These are phyloP conservation scores for Lytechinus pictus DNA, from an alignment of 35 echinoderm and acorn worm species.

Conservation along the genomic window DNA sequence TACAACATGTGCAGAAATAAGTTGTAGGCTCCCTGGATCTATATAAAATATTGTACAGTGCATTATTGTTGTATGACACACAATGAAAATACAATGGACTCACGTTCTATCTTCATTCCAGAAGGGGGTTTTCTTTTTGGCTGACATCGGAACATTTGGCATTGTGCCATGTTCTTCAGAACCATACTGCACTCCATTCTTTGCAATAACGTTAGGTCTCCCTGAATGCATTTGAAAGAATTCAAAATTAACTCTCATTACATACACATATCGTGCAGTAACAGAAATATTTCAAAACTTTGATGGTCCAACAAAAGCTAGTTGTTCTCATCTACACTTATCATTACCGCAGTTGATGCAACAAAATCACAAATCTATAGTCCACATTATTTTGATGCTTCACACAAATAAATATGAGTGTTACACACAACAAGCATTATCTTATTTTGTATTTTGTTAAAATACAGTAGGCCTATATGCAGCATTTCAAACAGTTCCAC, in stretches of 20 bases:
- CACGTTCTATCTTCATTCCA: conserved; percentile 87
- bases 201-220: conserved; percentile 62
- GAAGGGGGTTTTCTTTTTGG: conserved; percentile 73
- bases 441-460: too few relatives aligned
- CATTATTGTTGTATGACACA: neutral
- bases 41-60: neutral
- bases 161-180: conserved; percentile 58
- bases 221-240: conserved; percentile 40
- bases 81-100: neutral
- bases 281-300: too few relatives aligned
- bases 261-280: too few relatives aligned
- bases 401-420: too few relatives aligned
- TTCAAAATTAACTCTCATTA: neutral
- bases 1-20: neutral
- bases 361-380: too few relatives aligned
- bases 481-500: too few relatives aligned
- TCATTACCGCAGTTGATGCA: too few relatives aligned
- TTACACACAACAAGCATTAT: too few relatives aligned
- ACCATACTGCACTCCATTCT: conserved; percentile 78
- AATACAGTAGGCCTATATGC: too few relatives aligned
- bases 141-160: neutral
- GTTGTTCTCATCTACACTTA: too few relatives aligned
- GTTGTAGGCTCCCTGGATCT: neutral
- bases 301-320: too few relatives aligned
- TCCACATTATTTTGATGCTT: too few relatives aligned